phyloP scores from a whole-genome alignment of 2,797 vertebrate species.

The Sandelia bainsii region DNA sequence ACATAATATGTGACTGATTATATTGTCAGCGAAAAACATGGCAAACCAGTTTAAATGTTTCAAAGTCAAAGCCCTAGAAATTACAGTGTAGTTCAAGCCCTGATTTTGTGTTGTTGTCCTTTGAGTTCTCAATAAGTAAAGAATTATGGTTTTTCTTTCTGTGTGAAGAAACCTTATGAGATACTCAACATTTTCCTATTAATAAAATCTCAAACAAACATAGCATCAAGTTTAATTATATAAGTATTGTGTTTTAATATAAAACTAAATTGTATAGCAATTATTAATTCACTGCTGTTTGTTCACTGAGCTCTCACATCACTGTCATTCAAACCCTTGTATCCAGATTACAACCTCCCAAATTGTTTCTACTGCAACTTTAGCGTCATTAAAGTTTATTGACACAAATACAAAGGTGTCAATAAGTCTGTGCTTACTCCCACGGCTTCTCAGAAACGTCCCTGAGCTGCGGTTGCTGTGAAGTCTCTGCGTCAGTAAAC shows the following conservation, averaged over 20 bases:
- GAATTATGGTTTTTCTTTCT: too few species aligned
- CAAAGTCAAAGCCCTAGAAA: too few species aligned
- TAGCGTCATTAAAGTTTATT: constrained; percentile 31
- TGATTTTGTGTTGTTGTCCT: too few species aligned
- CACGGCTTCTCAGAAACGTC: constrained; percentile 33
- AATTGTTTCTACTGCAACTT: constrained; percentile 31
- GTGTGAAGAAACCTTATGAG: too few species aligned
- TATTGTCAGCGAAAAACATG: too few species aligned
- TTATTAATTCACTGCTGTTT: constrained; percentile 4
- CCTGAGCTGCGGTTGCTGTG: constrained; percentile 41
- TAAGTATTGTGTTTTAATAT: not conserved
- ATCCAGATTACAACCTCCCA: constrained; percentile 27
- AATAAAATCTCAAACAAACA: too few species aligned
- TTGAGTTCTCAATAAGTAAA: too few species aligned
- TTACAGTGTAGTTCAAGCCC: too few species aligned
- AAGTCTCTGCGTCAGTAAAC: constrained; percentile 62
- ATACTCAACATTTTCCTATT: not conserved
- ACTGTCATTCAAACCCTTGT: constrained; percentile 8
- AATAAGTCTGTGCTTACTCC: constrained; percentile 35
- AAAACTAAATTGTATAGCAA: not conserved
- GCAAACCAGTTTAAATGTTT: too few species aligned
- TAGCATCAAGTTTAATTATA: not conserved
- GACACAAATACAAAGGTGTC: constrained; percentile 19
- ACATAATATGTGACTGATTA: too few species aligned
- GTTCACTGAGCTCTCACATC: not conserved